Evolutionary conservation across 2,888 invertebrate genomes (phyloP).

Genomic region (Athrips mouffetella): DNA sequence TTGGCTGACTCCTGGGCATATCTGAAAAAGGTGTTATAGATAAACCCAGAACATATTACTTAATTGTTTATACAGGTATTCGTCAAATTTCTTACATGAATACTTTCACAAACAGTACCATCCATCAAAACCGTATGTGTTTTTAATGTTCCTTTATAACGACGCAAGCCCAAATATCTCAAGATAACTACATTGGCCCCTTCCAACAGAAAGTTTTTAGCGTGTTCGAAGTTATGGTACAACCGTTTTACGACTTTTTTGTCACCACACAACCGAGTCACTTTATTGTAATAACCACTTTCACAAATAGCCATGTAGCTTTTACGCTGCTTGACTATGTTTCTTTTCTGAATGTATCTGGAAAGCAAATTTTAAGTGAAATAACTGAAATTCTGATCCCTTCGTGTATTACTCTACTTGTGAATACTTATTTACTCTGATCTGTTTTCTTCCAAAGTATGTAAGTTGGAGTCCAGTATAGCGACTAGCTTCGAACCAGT

Average conservation of each 20-base stretch:
- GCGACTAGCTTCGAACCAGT: conserved; percentile 79
- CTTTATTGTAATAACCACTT: conserved; percentile 75
- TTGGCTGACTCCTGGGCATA: conserved; percentile 71
- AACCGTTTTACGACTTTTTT: conserved; percentile 62
- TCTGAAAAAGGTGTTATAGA: conserved; percentile 41
- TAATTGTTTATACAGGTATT: neutral
- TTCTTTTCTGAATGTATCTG: conserved; percentile 64
- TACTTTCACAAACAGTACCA: conserved; percentile 78
- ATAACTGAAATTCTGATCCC: too few relatives aligned
- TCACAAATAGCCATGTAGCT: conserved; percentile 76
- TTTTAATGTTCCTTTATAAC: conserved; percentile 74
- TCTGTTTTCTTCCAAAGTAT: conserved; percentile 82
- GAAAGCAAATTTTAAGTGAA: neutral
- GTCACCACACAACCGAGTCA: conserved; percentile 67
- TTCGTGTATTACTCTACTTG: too few relatives aligned
- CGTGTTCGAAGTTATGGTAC: conserved; percentile 69
- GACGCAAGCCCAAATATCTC: conserved; percentile 77
- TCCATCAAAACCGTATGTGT: conserved; percentile 78
- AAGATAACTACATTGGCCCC: conserved; percentile 80
- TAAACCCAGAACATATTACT: neutral
- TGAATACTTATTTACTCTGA: conserved; percentile 59
- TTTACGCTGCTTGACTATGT: conserved; percentile 68
- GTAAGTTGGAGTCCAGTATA: conserved; percentile 78
- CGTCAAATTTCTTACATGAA: conserved; percentile 81
- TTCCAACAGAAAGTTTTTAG: conserved; percentile 78